Conservation (phyloP, 2,888 invertebrate genomes). For the Cephalotes varians region DNA sequence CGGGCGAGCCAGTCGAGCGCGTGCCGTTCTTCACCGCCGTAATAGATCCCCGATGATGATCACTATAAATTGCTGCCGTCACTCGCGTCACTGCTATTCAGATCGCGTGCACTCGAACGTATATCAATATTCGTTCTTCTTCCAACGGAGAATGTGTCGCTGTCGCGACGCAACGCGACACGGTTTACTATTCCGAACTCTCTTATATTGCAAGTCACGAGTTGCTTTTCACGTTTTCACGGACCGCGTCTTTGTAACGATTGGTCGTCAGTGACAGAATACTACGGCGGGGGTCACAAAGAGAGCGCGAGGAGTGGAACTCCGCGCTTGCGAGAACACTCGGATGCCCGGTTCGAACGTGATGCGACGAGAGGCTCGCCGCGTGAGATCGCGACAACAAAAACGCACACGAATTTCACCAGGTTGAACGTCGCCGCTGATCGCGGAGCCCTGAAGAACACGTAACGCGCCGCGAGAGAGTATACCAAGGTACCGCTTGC, state of each 20-base stretch:
- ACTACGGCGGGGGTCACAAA: not conserved
- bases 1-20: slow-evolving; percentile 32
- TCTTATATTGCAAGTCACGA: not conserved
- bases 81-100: slow-evolving; percentile 47
- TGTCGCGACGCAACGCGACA: not conserved
- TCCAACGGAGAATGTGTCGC: not conserved
- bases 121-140: not conserved
- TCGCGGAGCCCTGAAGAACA: slow-evolving; percentile 72
- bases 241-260: not conserved
- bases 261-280: not conserved
- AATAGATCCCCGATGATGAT: slow-evolving; percentile 13
- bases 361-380: slow-evolving; percentile 31
- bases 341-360: slow-evolving; percentile 42
- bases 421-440: slow-evolving; percentile 48
- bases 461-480: slow-evolving; percentile 68
- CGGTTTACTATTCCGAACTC: not conserved
- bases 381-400: not conserved
- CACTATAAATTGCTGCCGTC: slow-evolving; percentile 40
- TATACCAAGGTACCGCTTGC: slow-evolving; percentile 75
- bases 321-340: not conserved
- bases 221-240: not conserved
- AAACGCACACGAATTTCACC: slow-evolving; percentile 25
- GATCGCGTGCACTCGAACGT: slow-evolving; percentile 8
- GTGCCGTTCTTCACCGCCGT: slow-evolving; percentile 2
- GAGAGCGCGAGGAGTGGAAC: slow-evolving; percentile 7